Base-by-base conservation (phyloP, 2,113 vertebrate genomes). In the Ptilonorhynchus violaceus region DNA sequence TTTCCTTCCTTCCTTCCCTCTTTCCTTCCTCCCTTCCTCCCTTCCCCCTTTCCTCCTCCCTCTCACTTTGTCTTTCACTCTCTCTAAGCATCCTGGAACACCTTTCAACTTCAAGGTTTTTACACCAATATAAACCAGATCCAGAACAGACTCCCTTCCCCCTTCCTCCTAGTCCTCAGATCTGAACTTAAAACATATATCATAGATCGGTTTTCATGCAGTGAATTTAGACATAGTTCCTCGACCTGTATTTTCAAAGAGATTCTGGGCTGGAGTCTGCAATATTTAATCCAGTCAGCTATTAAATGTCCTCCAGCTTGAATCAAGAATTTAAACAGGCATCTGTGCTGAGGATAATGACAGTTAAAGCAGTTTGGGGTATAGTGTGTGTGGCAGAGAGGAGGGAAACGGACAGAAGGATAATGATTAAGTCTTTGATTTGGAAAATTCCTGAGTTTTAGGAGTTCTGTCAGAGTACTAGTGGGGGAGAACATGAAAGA, bases 151-250 rank as follows among this genome's bases (percentile, higher is more conserved):
- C 94, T 94, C 92, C 93, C 95, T 93, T 83, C 95, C 96, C 97
- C 94, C 91, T 50, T 75, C 56, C 77, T 74, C 69, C 58, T 7
- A 7, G 64, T 64, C 50, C 27, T 96, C 79, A 94, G 97, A 97
- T 93, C 97, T 98, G 97, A 97, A 97, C 96, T 94, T 98, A 97
- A 98, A 98, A 97, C 98, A 98, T 97, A 96, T 98, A 97, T 97
- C 97, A 97, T 95, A 98, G 97, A 98, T 98, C 97, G 92, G 96
- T 97, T 98, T 98, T 98, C 98, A 93, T 97, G 86, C 96, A 97
- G 96, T 42, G 46, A 98, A 96, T 97, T 98, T 97, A 97, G 96
- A 96, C 92, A 84, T 90, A 98, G 97, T 96, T 74, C 93, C 96
- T 97, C 93, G 94, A 97, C 98, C 97, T 96, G 96, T 90, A 95